Evolutionary conservation across 2,113 vertebrate genomes (phyloP).

Genomic region (Gorsachius goisagi): DNA sequence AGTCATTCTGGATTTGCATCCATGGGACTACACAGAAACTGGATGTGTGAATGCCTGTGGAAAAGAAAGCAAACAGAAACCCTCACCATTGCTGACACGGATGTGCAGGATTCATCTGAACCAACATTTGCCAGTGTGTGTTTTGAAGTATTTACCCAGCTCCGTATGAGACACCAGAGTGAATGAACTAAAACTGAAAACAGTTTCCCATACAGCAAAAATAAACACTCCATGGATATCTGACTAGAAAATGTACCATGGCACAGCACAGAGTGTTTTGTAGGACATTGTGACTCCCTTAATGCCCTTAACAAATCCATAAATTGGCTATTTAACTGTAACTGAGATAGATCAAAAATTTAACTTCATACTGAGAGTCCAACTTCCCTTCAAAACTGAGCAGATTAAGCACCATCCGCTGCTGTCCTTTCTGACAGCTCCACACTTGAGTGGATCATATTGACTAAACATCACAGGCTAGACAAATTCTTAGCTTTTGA

Average conservation of each 20-base stretch:
- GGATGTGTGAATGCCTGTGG: not conserved
- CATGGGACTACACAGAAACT: not conserved
- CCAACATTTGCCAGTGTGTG: not conserved
- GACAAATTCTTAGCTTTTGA: constrained; percentile 52
- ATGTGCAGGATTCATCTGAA: not conserved
- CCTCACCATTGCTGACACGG: not conserved
- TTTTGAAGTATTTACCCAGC: constrained; percentile 5
- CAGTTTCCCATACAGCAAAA: not conserved
- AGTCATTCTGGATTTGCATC: not conserved
- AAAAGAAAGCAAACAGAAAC: constrained; percentile 18
- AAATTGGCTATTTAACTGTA: constrained; percentile 49
- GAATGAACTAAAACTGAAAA: not conserved
- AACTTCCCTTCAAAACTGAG: constrained; percentile 38
- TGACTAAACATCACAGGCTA: constrained; percentile 64
- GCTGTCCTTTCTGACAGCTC: constrained; percentile 36
- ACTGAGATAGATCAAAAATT: constrained; percentile 37
- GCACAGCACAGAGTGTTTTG: constrained; percentile 7
- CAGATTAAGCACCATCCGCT: constrained; percentile 32
- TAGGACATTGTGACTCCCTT: constrained; percentile 29
- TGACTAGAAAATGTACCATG: not conserved
- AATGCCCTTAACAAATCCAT: constrained; percentile 55
- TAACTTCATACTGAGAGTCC: constrained; percentile 22
- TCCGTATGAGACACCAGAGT: not conserved
- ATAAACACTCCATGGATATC: not conserved
- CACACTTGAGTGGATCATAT: constrained; percentile 61